Conservation (phyloP, 2,888 invertebrate genomes). For the Conchocele bisecta region DNA sequence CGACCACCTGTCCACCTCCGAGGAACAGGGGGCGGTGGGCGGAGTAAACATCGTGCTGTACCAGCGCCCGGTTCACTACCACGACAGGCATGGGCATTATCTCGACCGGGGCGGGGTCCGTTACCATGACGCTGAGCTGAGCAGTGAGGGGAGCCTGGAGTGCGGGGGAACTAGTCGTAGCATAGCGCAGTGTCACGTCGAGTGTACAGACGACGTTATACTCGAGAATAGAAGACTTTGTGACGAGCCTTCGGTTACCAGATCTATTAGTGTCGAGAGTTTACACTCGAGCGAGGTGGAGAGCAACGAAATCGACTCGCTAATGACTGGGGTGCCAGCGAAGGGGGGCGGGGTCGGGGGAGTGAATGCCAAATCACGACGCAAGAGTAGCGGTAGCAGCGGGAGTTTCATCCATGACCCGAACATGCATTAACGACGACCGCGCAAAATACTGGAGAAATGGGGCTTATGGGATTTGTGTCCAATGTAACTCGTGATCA, state of each 20-base stretch:
- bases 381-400: slow-evolving; percentile 23
- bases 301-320: slow-evolving; percentile 68
- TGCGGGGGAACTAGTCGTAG: slow-evolving; percentile 45
- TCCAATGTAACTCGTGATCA: no score
- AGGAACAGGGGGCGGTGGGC: slow-evolving; percentile 69
- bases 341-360: slow-evolving; percentile 15
- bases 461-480: no score
- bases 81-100: slow-evolving; percentile 39
- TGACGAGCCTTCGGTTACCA: slow-evolving; percentile 34
- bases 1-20: slow-evolving; percentile 68
- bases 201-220: slow-evolving; percentile 42
- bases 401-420: no score
- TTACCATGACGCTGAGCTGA: slow-evolving; percentile 48
- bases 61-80: slow-evolving; percentile 65
- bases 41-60: slow-evolving; percentile 73
- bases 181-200: slow-evolving; percentile 55
- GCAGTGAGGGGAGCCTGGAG: slow-evolving; percentile 51
- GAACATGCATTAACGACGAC: no score
- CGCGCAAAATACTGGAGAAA: no score
- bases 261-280: slow-evolving; percentile 47
- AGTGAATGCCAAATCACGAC: slow-evolving; percentile 46
- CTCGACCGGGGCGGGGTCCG: slow-evolving; percentile 31
- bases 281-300: slow-evolving; percentile 65
- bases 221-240: slow-evolving; percentile 14
- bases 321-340: slow-evolving; percentile 61